Conservation (phyloP, 2,113 vertebrate genomes). For the Rhinogobius similis region DNA sequence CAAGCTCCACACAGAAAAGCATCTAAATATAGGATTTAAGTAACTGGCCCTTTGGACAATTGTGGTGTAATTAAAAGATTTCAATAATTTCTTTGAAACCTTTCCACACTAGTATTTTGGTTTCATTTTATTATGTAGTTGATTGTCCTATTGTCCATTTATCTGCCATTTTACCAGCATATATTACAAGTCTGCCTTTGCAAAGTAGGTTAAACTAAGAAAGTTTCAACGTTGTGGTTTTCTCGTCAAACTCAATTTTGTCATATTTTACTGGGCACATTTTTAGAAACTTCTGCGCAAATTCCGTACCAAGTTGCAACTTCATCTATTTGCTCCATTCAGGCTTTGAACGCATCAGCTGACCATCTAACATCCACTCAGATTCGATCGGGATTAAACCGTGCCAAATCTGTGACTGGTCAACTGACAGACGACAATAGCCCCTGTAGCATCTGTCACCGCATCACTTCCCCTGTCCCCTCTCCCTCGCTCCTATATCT, state of each 20-base stretch:
- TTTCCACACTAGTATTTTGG: too few relatives aligned
- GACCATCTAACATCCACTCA: neutral
- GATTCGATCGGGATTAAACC: neutral
- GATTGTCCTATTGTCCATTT: too few relatives aligned
- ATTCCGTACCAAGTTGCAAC: neutral
- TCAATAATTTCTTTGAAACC: too few relatives aligned
- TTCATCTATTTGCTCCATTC: neutral
- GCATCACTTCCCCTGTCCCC: constrained; percentile 36
- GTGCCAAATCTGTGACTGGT: neutral
- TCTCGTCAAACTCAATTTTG: neutral
- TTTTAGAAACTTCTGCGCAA: neutral
- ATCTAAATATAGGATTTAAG: too few relatives aligned
- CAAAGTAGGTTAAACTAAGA: neutral
- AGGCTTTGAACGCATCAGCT: neutral
- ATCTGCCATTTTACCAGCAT: too few relatives aligned
- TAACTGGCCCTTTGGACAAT: too few relatives aligned
- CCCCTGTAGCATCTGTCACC: constrained; percentile 66
- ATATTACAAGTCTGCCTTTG: neutral
- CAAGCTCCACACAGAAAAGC: too few relatives aligned
- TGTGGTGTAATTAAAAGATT: too few relatives aligned
- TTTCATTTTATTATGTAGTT: too few relatives aligned
- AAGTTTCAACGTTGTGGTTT: too few relatives aligned
- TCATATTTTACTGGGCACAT: too few relatives aligned
- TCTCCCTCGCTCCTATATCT: constrained; percentile 42
- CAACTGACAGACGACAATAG: constrained; percentile 82